Evolutionary conservation across 2,888 invertebrate species (phyloP).

Genomic region (Orthosia gracilis): DNA sequence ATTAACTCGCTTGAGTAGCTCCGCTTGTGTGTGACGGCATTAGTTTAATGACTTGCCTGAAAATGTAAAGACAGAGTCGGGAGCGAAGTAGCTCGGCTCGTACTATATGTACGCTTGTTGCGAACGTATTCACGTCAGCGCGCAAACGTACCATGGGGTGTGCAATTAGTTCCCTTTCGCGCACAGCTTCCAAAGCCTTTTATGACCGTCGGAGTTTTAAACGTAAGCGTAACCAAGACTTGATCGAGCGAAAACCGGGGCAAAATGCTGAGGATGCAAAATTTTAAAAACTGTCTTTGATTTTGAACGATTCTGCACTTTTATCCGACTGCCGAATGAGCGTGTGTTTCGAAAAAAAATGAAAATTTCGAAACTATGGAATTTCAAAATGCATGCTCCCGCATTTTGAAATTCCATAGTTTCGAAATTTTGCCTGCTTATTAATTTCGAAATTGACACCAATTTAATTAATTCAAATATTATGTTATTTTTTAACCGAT

Average conservation of each 20-base stretch:
- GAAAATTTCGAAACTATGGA: too few relatives aligned
- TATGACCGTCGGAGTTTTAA: slow-evolving; percentile 73
- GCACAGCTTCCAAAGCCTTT: slow-evolving; percentile 77
- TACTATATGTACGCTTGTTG: slow-evolving; percentile 68
- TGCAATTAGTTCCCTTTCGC: slow-evolving; percentile 84
- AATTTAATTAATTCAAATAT: too few relatives aligned
- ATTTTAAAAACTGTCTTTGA: slow-evolving; percentile 15
- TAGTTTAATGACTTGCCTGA: slow-evolving; percentile 52
- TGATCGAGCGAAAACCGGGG: slow-evolving; percentile 71
- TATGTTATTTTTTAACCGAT: too few relatives aligned
- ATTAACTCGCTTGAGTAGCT: slow-evolving; percentile 30
- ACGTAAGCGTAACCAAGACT: slow-evolving; percentile 70
- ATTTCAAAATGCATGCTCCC: too few relatives aligned
- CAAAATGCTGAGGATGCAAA: slow-evolving; percentile 8
- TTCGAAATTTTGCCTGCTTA: too few relatives aligned
- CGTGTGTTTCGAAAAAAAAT: too few relatives aligned
- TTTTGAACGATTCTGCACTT: neutral
- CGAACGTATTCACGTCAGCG: slow-evolving; percentile 80
- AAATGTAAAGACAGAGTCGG: slow-evolving; percentile 53
- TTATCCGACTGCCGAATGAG: too few relatives aligned
- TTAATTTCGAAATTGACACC: too few relatives aligned
- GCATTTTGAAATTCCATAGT: too few relatives aligned
- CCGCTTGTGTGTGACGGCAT: slow-evolving; percentile 25
- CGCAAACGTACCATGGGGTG: slow-evolving; percentile 80
- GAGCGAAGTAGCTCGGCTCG: slow-evolving; percentile 47